A percentile compares a stretch with the other conserved stretches of the same genome.
Conservation (phyloP, 2,888 invertebrate genomes). For the Campaea margaritaria region DNA sequence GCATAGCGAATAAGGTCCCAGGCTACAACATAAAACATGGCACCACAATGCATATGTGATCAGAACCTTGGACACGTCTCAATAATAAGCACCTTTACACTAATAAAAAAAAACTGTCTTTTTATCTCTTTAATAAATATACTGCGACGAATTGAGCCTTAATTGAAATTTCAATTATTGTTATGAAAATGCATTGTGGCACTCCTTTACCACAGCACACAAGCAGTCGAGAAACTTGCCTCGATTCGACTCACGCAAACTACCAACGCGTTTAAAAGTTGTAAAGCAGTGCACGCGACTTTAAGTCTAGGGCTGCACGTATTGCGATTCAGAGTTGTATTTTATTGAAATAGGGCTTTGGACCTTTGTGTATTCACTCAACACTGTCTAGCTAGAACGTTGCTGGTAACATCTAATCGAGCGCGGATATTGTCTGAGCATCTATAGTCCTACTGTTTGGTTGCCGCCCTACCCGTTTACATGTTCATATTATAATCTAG, state of each 20-base stretch:
- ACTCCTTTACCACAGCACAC: neutral
- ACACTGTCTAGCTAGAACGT: no score
- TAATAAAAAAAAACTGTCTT: no score
- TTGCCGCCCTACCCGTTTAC: slow-evolving; percentile 6
- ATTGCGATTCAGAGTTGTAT: no score
- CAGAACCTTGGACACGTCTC: neutral
- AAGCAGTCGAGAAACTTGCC: slow-evolving; percentile 3
- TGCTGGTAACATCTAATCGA: no score
- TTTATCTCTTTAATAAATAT: no score
- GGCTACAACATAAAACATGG: neutral
- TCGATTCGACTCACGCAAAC: slow-evolving; percentile 1
- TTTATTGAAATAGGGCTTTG: no score
- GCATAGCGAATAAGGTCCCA: no score
- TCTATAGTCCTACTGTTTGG: slow-evolving; percentile 20
- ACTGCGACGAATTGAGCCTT: neutral
- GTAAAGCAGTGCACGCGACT: neutral
- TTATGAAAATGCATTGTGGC: slow-evolving; percentile 2
- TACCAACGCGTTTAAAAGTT: neutral
- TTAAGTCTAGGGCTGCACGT: no score
- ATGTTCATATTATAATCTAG: slow-evolving; percentile 48
- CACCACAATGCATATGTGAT: neutral
- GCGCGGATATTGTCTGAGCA: neutral
- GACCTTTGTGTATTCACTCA: no score
- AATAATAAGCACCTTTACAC: neutral
- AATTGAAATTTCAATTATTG: neutral